A percentile compares a stretch with the other conserved stretches of the same genome.
These are phyloP conservation scores for Cossypha niveicapilla DNA, from an alignment of 2,797 vertebrate genomes.

Conservation along the genomic window DNA sequence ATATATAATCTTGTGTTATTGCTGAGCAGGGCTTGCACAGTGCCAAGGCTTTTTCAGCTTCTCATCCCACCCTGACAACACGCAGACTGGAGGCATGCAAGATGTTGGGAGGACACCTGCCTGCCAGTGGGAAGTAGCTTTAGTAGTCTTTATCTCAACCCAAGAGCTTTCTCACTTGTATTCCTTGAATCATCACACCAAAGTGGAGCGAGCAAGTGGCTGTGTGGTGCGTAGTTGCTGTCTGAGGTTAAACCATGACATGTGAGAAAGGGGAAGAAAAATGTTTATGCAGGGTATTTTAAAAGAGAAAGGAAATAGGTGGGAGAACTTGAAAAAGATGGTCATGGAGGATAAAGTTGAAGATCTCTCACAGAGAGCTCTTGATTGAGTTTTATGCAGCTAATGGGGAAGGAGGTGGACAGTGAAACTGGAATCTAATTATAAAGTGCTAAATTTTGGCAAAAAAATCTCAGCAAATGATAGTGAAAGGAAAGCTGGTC, in stretches of 20 bases:
- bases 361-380: not conserved
- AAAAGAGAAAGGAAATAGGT: not conserved
- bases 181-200: not conserved
- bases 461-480: not conserved
- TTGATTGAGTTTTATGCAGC: not conserved
- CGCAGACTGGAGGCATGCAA: not conserved
- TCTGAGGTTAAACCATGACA: not conserved
- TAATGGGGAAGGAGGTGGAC: not conserved
- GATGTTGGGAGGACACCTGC: not conserved
- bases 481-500: not conserved
- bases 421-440: not conserved
- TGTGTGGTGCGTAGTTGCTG: rapidly evolving
- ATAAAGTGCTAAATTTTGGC: not conserved
- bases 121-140: not conserved
- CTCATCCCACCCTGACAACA: not conserved
- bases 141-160: not conserved
- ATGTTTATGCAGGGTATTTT: not conserved
- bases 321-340: not conserved
- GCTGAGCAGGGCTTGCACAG: not conserved
- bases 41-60: not conserved
- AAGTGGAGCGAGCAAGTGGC: rapidly evolving
- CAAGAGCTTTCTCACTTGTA: not conserved
- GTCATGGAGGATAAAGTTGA: not conserved
- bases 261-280: not conserved
- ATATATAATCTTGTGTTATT: not conserved